Evolutionary conservation across 2,888 invertebrate genomes (phyloP).

Genomic region (Mycalesis mineus): DNA sequence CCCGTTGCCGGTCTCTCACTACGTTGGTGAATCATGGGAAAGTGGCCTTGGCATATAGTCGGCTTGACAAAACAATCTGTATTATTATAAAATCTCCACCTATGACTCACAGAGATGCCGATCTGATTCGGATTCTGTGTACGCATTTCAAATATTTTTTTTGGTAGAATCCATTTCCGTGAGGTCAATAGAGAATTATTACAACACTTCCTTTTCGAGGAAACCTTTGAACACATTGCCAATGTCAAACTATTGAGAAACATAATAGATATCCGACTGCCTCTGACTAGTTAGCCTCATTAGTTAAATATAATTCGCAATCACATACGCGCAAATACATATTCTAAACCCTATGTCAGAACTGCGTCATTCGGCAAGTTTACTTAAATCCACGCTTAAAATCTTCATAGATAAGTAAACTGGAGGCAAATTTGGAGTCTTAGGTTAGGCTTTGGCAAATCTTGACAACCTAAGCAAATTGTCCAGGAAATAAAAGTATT

Average conservation of each 20-base stretch:
- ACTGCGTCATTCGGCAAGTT: no score
- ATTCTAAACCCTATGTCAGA: no score
- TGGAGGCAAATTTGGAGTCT: no score
- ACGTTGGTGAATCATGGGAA: constrained; percentile 53
- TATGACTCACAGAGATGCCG: constrained; percentile 28
- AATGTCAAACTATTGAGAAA: neutral
- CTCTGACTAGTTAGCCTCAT: neutral
- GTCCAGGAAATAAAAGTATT: no score
- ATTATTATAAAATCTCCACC: constrained; percentile 27
- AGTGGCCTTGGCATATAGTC: constrained; percentile 55
- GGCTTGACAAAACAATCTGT: constrained; percentile 29
- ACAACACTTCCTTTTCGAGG: neutral
- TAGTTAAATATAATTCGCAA: no score
- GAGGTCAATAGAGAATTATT: neutral
- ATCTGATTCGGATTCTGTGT: constrained; percentile 5
- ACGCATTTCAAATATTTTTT: constrained; percentile 21
- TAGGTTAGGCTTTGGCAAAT: no score
- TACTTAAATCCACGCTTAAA: no score
- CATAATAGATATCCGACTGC: no score
- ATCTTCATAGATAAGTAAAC: no score
- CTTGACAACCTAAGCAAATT: no score
- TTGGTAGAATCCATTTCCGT: neutral
- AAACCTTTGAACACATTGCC: neutral
- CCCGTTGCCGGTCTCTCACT: no score
- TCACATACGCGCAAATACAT: no score